These are phyloP conservation scores for Bellardia pandia DNA, from an alignment of 2,888 invertebrate species.

Conservation along the genomic window DNA sequence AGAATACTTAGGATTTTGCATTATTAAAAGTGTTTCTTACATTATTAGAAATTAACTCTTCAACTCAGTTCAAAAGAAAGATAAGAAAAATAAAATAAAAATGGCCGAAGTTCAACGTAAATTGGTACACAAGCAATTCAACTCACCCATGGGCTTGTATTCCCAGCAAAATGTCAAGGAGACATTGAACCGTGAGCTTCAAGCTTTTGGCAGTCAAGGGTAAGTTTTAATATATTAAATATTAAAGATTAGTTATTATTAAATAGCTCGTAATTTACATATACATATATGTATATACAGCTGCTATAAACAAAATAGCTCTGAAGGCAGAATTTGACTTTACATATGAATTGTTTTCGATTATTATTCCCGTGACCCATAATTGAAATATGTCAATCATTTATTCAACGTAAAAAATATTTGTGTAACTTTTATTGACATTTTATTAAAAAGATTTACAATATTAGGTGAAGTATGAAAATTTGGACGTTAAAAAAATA, in stretches of 20 bases:
- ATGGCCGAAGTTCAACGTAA: conserved; percentile 89
- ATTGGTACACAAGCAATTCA: conserved; percentile 95
- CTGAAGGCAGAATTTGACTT: too few relatives aligned
- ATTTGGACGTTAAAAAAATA: too few relatives aligned
- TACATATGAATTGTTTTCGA: too few relatives aligned
- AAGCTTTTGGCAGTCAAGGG: conserved; percentile 92
- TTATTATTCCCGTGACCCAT: too few relatives aligned
- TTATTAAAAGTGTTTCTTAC: conserved; percentile 14
- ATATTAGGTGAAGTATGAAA: too few relatives aligned
- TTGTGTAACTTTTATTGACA: too few relatives aligned
- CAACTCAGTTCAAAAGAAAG: background rate
- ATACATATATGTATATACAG: too few relatives aligned
- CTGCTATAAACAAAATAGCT: too few relatives aligned
- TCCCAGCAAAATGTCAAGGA: conserved; percentile 92
- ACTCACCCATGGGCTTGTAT: conserved; percentile 94
- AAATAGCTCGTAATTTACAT: too few relatives aligned
- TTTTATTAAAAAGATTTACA: too few relatives aligned
- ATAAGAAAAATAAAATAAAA: conserved; percentile 78
- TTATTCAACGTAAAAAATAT: too few relatives aligned
- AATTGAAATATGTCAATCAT: too few relatives aligned
- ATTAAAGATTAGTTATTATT: background rate
- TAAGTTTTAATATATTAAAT: conserved; percentile 84
- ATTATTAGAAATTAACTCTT: conserved; percentile 41
- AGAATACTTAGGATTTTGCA: background rate
- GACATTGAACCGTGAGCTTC: conserved; percentile 90